phyloP scores from a whole-genome alignment of 2,797 vertebrate species.

The Pangasius sanitwongsei region DNA sequence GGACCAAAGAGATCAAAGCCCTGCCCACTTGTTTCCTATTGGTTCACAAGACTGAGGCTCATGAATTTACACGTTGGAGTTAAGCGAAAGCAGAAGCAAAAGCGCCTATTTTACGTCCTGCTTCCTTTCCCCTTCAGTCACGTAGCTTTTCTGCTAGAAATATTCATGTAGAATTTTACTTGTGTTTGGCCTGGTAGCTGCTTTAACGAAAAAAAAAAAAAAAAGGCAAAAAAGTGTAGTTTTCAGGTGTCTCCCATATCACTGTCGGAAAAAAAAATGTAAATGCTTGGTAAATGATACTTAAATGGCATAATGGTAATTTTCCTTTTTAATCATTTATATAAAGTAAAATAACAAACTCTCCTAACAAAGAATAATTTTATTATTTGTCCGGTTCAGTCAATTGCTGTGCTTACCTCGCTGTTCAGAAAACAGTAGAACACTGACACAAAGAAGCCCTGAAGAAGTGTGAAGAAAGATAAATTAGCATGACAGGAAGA shows the following conservation, averaged over 20 bases:
- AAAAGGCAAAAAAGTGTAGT: too few species aligned
- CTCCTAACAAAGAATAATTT: background rate
- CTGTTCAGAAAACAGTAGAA: conserved; percentile 99
- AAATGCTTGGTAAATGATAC: too few species aligned
- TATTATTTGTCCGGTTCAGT: background rate
- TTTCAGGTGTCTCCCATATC: too few species aligned
- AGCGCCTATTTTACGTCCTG: background rate
- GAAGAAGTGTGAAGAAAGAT: conserved; percentile 34
- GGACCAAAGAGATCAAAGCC: background rate
- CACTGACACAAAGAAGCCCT: conserved; percentile 98
- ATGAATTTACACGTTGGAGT: background rate
- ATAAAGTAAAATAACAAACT: background rate
- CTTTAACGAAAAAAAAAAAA: too few species aligned
- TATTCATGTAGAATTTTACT: too few species aligned
- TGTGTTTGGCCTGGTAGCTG: too few species aligned
- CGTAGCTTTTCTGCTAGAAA: too few species aligned
- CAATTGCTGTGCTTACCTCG: conserved; percentile 81
- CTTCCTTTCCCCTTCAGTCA: background rate
- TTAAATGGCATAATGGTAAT: too few species aligned
- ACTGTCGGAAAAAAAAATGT: too few species aligned
- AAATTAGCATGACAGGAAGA: background rate
- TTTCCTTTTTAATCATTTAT: background rate
- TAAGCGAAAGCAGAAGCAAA: background rate
- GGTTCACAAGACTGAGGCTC: background rate
- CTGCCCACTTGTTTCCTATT: background rate